phyloP scores from a whole-genome alignment of 2,888 invertebrate species.

The Oscheius sp. region DNA sequence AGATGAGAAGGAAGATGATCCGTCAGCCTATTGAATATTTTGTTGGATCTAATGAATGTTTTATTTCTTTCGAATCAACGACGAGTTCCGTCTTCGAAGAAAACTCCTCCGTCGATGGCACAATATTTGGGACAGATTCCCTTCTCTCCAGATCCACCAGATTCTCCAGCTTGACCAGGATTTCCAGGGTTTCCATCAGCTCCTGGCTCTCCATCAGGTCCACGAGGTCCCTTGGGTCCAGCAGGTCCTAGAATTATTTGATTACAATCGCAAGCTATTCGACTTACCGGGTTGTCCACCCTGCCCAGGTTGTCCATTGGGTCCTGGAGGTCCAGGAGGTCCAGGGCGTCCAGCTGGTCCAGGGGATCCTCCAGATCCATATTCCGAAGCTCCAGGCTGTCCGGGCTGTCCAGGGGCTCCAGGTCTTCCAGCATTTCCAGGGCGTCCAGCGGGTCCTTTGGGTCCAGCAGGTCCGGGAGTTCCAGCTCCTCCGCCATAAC shows the following conservation, averaged over 20 bases:
- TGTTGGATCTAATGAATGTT: not conserved
- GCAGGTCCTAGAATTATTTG: slow-evolving; percentile 22
- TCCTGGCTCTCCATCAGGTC: slow-evolving; percentile 52
- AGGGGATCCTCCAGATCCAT: slow-evolving; percentile 42
- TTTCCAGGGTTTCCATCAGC: slow-evolving; percentile 53
- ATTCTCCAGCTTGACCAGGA: slow-evolving; percentile 43
- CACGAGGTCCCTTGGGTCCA: slow-evolving; percentile 57
- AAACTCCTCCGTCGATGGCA: slow-evolving; percentile 61
- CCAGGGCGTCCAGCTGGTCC: slow-evolving; percentile 61
- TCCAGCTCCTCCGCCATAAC: slow-evolving; percentile 53
- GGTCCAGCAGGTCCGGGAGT: slow-evolving; percentile 56
- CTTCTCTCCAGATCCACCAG: slow-evolving; percentile 52
- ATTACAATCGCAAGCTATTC: no score
- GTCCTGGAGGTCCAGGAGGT: slow-evolving; percentile 58
- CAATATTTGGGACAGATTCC: slow-evolving; percentile 61
- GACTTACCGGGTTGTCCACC: slow-evolving; percentile 53
- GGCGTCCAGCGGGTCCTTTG: slow-evolving; percentile 50
- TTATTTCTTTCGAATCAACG: slow-evolving; percentile 7
- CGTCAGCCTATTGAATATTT: not conserved
- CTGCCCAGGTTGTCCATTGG: slow-evolving; percentile 57
- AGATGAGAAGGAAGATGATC: not conserved
- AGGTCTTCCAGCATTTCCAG: slow-evolving; percentile 56
- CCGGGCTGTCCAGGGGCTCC: slow-evolving; percentile 61
- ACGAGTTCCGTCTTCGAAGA: slow-evolving; percentile 68
- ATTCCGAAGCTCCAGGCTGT: slow-evolving; percentile 47